phyloP scores from a whole-genome alignment of 2,888 invertebrate species.

The Calameuta idolon region DNA sequence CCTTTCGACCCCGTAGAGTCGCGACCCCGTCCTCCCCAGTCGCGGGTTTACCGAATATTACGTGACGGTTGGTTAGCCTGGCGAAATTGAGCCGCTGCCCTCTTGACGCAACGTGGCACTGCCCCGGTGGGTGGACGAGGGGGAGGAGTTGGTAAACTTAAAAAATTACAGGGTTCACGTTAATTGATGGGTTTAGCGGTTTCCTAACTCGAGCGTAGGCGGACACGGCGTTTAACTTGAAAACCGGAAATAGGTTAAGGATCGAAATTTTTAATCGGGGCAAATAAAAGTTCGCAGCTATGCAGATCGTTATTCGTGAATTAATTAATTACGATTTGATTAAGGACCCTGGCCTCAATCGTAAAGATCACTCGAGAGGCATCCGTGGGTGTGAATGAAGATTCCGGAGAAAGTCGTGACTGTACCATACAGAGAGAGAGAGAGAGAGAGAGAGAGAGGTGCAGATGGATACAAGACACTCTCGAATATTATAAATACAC shows the following conservation, averaged over 20 bases:
- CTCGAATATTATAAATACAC: conserved; percentile 24
- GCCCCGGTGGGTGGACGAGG: no score
- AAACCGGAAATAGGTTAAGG: background rate
- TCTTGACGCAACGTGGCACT: no score
- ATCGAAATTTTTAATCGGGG: background rate
- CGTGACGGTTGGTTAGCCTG: background rate
- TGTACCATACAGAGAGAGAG: background rate
- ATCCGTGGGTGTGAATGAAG: background rate
- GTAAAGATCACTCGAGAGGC: background rate
- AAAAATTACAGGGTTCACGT: background rate
- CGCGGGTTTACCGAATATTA: background rate
- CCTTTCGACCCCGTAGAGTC: background rate
- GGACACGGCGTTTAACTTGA: background rate
- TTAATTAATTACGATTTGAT: background rate
- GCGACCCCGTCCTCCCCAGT: background rate
- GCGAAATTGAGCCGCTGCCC: background rate
- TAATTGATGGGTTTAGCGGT: background rate
- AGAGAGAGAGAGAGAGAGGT: background rate
- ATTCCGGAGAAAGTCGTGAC: background rate
- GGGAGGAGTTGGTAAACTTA: background rate
- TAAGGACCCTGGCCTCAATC: background rate
- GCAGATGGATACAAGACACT: conserved; percentile 11
- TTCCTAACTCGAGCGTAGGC: background rate
- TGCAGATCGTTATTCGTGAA: background rate
- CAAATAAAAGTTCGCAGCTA: background rate